A percentile compares a stretch with the other conserved stretches of the same genome.
These are phyloP conservation scores for Brevipalpus yothersi DNA, from an alignment of 1,140 invertebrate genomes.

Conservation along the genomic window DNA sequence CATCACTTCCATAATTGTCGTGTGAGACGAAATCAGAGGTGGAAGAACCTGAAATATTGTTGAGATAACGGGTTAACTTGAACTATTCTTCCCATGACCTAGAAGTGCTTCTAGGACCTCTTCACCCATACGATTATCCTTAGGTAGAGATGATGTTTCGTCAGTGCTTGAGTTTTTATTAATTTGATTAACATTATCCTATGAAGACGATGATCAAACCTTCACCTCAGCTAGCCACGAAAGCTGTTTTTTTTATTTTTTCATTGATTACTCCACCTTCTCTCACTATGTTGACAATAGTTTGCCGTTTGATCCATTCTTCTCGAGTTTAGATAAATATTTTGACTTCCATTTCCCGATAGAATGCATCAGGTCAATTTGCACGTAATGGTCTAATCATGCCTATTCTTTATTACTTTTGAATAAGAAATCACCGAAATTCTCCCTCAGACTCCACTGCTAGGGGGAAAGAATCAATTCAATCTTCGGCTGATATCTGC, in stretches of 20 bases:
- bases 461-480: too few relatives aligned
- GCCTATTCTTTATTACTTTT: too few relatives aligned
- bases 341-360: slow-evolving; percentile 1
- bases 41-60: too few relatives aligned
- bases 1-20: slow-evolving; percentile 59
- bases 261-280: background rate
- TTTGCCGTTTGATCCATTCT: background rate
- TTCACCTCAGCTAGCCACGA: slow-evolving; percentile 89
- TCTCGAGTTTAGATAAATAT: slow-evolving; percentile 1
- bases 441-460: too few relatives aligned
- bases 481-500: too few relatives aligned
- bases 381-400: slow-evolving; percentile 10
- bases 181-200: slow-evolving; percentile 7
- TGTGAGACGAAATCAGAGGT: background rate
- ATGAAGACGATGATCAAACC: slow-evolving; percentile 24
- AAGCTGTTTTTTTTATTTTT: slow-evolving; percentile 36
- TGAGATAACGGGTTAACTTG: too few relatives aligned
- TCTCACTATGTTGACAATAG: slow-evolving; percentile 4
- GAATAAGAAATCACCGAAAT: too few relatives aligned
- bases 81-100: slow-evolving; percentile 3
- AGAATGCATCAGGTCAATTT: background rate
- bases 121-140: slow-evolving; percentile 5
- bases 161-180: background rate
- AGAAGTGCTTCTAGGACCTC: slow-evolving; percentile 8
- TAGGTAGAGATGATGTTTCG: slow-evolving; percentile 1